These are phyloP conservation scores for Ectropis crepuscularia DNA, from an alignment of 2,888 invertebrate genomes.

Conservation along the genomic window DNA sequence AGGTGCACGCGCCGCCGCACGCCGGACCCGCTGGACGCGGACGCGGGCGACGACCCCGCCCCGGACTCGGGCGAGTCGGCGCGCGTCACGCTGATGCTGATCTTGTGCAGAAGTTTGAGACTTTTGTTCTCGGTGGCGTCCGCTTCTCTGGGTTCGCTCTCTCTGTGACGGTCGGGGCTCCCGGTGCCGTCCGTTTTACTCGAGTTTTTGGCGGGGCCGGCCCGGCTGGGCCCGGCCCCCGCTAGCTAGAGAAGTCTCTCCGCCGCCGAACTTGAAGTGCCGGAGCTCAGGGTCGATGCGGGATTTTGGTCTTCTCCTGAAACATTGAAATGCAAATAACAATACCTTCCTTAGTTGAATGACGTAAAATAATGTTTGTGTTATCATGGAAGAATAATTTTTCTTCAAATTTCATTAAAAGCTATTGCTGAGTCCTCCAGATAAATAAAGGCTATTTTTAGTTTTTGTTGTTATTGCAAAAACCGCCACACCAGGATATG, in stretches of 20 bases:
- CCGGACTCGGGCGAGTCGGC: slow-evolving; percentile 75
- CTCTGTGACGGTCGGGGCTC: slow-evolving; percentile 57
- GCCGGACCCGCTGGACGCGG: slow-evolving; percentile 59
- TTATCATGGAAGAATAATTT: too few species aligned
- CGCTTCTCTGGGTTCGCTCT: slow-evolving; percentile 50
- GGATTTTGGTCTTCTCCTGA: slow-evolving; percentile 83
- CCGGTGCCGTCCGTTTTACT: slow-evolving; percentile 55
- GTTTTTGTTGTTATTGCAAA: too few species aligned
- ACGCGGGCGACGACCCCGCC: slow-evolving; percentile 61
- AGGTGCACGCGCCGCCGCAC: slow-evolving; percentile 74
- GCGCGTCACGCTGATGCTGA: slow-evolving; percentile 78
- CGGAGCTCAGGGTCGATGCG: slow-evolving; percentile 86
- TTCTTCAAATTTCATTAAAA: too few species aligned
- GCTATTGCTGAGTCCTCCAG: too few species aligned
- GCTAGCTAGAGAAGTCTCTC: slow-evolving; percentile 91
- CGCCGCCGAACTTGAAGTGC: slow-evolving; percentile 88
- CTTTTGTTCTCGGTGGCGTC: slow-evolving; percentile 46
- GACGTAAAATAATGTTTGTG: too few species aligned
- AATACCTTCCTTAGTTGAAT: neutral
- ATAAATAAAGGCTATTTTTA: too few species aligned
- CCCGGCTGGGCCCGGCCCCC: slow-evolving; percentile 86
- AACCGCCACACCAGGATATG: too few species aligned
- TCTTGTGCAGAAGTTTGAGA: slow-evolving; percentile 58
- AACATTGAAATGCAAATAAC: slow-evolving; percentile 25
- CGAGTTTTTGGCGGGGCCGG: slow-evolving; percentile 80